A percentile compares a stretch with the other conserved stretches of the same genome.
phyloP scores from a whole-genome alignment of 2,113 vertebrate genomes.

The Dromas ardeola region DNA sequence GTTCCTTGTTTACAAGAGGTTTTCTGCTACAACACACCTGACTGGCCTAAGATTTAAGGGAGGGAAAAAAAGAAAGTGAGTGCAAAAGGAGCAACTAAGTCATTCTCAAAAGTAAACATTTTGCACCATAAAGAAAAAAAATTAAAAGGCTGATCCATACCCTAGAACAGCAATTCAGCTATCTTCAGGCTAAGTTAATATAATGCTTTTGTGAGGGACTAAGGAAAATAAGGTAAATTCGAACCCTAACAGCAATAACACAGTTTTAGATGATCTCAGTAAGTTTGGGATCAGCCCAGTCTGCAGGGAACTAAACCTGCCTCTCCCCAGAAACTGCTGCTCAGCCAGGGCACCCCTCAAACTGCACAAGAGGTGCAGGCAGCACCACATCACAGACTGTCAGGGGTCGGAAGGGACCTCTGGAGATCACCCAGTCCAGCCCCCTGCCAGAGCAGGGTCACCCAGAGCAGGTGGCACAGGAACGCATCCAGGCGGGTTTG shows the following conservation, averaged over 20 bases:
- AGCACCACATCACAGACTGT: no score
- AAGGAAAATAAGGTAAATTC: fast-evolving
- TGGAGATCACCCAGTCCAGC: no score
- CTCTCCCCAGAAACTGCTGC: fast-evolving
- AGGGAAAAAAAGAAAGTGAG: fast-evolving
- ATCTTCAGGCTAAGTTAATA: fast-evolving
- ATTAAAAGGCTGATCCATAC: background rate
- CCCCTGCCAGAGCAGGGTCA: no score
- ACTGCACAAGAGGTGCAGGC: background rate
- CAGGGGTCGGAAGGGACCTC: no score
- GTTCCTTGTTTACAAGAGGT: background rate
- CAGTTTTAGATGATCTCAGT: fast-evolving
- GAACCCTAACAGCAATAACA: fast-evolving
- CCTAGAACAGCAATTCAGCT: fast-evolving
- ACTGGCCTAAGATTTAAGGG: background rate
- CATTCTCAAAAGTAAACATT: background rate
- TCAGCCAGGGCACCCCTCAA: fast-evolving
- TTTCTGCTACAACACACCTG: background rate
- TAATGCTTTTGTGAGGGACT: fast-evolving
- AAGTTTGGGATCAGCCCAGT: fast-evolving
- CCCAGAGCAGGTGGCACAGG: no score
- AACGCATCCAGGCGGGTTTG: no score
- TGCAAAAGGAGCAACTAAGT: background rate
- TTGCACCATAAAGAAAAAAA: background rate
- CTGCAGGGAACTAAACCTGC: background rate